Base-by-base conservation (phyloP, 2,888 invertebrate genomes). In the Anodontia alba region DNA sequence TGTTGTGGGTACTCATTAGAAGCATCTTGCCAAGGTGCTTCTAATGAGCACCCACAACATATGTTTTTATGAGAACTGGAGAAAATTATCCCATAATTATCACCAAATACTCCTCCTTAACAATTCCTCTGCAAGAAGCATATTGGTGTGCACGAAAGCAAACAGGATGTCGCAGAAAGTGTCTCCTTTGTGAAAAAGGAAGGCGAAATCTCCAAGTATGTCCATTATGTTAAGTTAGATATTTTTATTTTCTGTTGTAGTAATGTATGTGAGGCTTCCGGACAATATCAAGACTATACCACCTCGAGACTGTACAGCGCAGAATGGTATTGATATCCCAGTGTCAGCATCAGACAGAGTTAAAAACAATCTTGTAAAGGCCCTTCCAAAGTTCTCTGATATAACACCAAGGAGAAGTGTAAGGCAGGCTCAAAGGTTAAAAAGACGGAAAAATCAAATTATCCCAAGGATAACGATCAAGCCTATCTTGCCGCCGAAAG, bases 401-500 rank as follows among this genome's bases (percentile, higher is more conserved):
- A 66, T 51, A 17, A 77, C 80, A 10, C 83, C 85, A 0, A 78
- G 91, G 17, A 77, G 91, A 69, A 91, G 91, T 83, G 87, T 89
- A 23, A 75, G 91, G 36, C 91, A 91, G 75, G 90, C 90, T 29
- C 85, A 89, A 81, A 87, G 91, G 91, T 78, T 80, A 66, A 84
- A 80, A 66, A 87, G 85, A 69, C 86, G 86, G 62, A 87, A 89
- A 80, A 82, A 83, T 69, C 78, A 77, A 33, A 86, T 83, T 67
- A 85, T 84, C 54, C 97, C 97, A 81, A 96, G 97, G 91, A 97
- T 97, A 89, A 97, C 97, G 92, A 97, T 97, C 54, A 97, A 97
- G 94, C 97, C 97, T 15, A 95, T 97, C 51, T 77, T 85, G 36
- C 88, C 87, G 31, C 87, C 87, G 49, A 83, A 84, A 33, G 73